A percentile compares a stretch with the other conserved stretches of the same genome.
Conservation (phyloP, 2,888 invertebrate species). For the Ophion slaviceki region DNA sequence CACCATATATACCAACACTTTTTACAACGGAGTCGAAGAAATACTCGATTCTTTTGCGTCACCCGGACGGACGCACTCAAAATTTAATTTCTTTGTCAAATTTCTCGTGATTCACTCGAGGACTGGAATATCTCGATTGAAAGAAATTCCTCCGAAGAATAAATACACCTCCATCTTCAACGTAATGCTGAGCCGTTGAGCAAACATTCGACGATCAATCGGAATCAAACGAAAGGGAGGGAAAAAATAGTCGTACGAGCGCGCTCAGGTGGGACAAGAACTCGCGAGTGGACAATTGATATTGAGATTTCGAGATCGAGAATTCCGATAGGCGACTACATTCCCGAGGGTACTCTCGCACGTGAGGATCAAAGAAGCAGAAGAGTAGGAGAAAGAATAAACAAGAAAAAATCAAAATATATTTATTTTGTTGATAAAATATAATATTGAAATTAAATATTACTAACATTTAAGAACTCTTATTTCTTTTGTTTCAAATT, state of each 20-base stretch:
- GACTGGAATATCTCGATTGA: slow-evolving; percentile 19
- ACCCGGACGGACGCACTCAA: neutral
- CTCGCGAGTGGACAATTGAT: slow-evolving; percentile 43
- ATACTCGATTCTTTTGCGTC: too few relatives aligned
- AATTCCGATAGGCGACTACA: slow-evolving; percentile 50
- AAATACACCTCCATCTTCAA: neutral
- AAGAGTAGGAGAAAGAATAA: slow-evolving; percentile 14
- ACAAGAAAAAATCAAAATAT: neutral
- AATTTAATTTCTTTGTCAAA: neutral
- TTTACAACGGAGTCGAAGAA: neutral
- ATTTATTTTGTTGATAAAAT: neutral
- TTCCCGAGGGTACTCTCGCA: slow-evolving; percentile 30
- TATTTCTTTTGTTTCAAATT: neutral
- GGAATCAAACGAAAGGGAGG: slow-evolving; percentile 26
- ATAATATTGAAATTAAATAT: neutral
- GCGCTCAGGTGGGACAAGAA: slow-evolving; percentile 6
- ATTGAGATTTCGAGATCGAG: slow-evolving; percentile 62
- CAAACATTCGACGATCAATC: slow-evolving; percentile 49
- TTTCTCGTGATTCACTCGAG: slow-evolving; percentile 21
- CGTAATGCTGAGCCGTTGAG: slow-evolving; percentile 35
- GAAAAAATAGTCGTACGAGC: slow-evolving; percentile 5
- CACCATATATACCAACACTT: neutral
- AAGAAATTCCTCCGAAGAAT: slow-evolving; percentile 8
- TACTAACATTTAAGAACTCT: neutral
- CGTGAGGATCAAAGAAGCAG: slow-evolving; percentile 25